Base-by-base conservation (phyloP, 2,113 vertebrate genomes). In the Vulpes lagopus region DNA sequence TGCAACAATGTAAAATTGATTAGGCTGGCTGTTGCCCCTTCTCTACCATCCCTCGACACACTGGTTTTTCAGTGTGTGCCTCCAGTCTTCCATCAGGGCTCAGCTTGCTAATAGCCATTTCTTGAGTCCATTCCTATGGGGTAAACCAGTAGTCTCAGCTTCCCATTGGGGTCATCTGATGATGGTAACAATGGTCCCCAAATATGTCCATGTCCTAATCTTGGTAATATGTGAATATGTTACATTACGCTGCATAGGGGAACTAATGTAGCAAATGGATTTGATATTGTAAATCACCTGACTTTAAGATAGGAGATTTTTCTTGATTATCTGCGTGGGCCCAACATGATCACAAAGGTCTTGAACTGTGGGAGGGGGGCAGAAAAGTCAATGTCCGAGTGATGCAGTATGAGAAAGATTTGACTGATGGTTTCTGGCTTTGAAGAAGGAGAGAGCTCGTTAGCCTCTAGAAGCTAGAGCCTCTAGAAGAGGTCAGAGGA, bases 11-110 rank as follows among this genome's bases (percentile, higher is more conserved):
- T 88, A 38, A 43, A 91, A 10, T 15, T 38, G 14, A 3, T 51
- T 30, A 86, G 65, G 16, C 59, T 65, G 71, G 30, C 30, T 60
- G 5, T 51, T 79, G 32, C 32, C 30, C 51, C 32, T 53, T 76
- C 11, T 49, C 59, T 9, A 27, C 49, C 2, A 11, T 1, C 0
- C 1, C 9, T 10, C 35, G 0, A 8, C 5, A 15, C 12, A n/a
- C 30, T 14, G 51, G 3, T 17, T 81, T 65, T 69, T 71, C 32
- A 5, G 0, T 73, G 30, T 55, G 9, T 73, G 25, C 15, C 43
- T 93, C 43, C n/a, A 14, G 5, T 62, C 14, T 86, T 69, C 19
- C 51, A 16, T 43, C 35, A 20, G 23, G 35, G 30, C 14, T 91
- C 57, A 23, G 35, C 67, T 43, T 59, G 49, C 25, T 57, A 55